These are phyloP conservation scores for Trachelus troglodyta DNA, from an alignment of 2,888 invertebrate genomes.

Conservation along the genomic window DNA sequence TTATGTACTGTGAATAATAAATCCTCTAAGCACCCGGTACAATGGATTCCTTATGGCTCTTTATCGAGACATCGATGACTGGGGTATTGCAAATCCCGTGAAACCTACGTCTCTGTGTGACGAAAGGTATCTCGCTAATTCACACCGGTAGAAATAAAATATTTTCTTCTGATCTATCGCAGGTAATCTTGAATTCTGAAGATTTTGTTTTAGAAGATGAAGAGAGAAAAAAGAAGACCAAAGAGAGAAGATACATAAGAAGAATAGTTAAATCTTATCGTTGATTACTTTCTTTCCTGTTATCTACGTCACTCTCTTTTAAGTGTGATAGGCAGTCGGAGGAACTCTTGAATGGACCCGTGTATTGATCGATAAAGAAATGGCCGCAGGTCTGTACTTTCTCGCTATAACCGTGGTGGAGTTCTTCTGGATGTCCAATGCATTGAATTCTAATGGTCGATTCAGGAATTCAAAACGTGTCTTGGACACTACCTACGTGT, in stretches of 20 bases:
- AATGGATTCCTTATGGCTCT: not conserved
- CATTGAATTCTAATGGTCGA: not conserved
- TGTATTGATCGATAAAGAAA: not conserved
- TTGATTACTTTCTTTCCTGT: not conserved
- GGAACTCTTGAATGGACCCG: not conserved
- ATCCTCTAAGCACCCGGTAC: not conserved
- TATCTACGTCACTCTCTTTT: not conserved
- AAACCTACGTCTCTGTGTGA: not conserved
- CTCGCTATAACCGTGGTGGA: not conserved
- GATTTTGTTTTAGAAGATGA: not conserved
- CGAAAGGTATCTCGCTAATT: not conserved
- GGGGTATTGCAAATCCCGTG: not conserved
- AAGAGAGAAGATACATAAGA: not conserved
- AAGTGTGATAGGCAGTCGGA: too few species aligned
- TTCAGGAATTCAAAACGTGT: too few species aligned
- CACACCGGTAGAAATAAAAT: not conserved
- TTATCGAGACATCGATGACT: not conserved
- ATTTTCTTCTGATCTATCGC: too few species aligned
- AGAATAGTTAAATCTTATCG: not conserved
- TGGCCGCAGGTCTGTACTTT: not conserved
- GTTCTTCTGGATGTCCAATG: not conserved
- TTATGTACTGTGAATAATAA: not conserved
- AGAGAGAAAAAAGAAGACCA: not conserved
- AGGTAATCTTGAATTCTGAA: too few species aligned
- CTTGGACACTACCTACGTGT: not conserved